These are phyloP conservation scores for Kryptopterus vitreolus DNA, from an alignment of 2,797 vertebrate species.

Conservation along the genomic window DNA sequence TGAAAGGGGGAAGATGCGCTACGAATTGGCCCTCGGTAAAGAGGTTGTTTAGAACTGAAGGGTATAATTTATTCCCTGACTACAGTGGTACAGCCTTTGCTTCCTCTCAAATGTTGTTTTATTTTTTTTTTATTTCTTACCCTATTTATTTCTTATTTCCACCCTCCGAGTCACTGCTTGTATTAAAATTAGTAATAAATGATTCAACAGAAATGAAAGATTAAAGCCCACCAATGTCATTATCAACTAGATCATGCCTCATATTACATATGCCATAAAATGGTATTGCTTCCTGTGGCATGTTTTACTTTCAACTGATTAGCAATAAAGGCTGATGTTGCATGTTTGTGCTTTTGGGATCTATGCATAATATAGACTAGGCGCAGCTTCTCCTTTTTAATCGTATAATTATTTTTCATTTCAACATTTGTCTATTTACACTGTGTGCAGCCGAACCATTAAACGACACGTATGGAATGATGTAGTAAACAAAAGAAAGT, in stretches of 20 bases:
- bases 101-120: background rate
- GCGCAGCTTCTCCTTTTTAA: no score
- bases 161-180: background rate
- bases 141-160: no score
- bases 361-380: no score
- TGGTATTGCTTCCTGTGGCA: background rate
- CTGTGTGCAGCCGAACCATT: no score
- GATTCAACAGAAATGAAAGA: slow-evolving; percentile 24
- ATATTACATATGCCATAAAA: slow-evolving; percentile 24
- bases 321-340: background rate
- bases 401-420: no score
- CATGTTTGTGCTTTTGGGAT: background rate
- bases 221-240: slow-evolving; percentile 33
- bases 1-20: background rate
- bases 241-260: slow-evolving; percentile 16
- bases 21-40: background rate
- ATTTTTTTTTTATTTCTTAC: no score
- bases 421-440: no score
- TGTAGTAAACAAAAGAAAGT: no score
- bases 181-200: slow-evolving; percentile 33
- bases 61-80: slow-evolving; percentile 4
- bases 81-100: slow-evolving; percentile 4
- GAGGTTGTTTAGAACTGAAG: slow-evolving; percentile 15
- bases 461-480: no score
- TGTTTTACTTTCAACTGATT: background rate